A percentile compares a stretch with the other conserved stretches of the same genome.
Evolutionary conservation across 2,113 vertebrate species (phyloP).

Genomic region (Pangasianodon hypophthalmus): DNA sequence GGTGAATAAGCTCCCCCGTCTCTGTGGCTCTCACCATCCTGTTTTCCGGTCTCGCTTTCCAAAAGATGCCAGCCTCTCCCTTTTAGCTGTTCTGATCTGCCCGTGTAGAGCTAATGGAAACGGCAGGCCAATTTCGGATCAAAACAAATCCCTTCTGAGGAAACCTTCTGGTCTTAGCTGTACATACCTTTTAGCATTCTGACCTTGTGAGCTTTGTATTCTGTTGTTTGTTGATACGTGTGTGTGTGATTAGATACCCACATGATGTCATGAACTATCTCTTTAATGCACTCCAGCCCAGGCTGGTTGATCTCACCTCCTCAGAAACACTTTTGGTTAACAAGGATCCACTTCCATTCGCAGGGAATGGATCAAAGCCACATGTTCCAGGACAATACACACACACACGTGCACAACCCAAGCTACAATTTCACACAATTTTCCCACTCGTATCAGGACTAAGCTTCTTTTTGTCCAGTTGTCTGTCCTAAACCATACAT

Average conservation of each 20-base stretch:
- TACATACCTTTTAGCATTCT: not conserved
- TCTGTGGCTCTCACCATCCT: constrained; percentile 24
- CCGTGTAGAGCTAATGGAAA: constrained; percentile 1
- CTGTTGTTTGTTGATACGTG: not conserved
- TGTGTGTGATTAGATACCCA: not conserved
- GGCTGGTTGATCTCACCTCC: constrained; percentile 29
- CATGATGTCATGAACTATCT: constrained; percentile 5
- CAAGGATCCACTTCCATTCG: not conserved
- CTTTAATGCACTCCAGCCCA: constrained; percentile 31
- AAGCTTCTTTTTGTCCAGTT: not conserved
- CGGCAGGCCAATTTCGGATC: not conserved
- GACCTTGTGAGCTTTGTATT: not conserved
- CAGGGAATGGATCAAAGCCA: constrained; percentile 39
- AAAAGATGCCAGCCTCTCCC: not conserved
- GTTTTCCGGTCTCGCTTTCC: constrained; percentile 29
- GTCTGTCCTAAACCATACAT: not conserved
- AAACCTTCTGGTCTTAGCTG: not conserved
- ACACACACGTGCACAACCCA: constrained; percentile 8
- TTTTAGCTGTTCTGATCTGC: not conserved
- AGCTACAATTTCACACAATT: not conserved
- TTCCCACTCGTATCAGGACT: not conserved
- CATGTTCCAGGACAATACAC: not conserved
- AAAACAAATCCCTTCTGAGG: not conserved
- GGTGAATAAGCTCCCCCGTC: constrained; percentile 43
- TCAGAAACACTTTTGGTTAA: constrained; percentile 29